Evolutionary conservation across 2,888 invertebrate species (phyloP), one percentile per base, ranked within the genome.

Genomic region (Priocnemis perturbator): DNA sequence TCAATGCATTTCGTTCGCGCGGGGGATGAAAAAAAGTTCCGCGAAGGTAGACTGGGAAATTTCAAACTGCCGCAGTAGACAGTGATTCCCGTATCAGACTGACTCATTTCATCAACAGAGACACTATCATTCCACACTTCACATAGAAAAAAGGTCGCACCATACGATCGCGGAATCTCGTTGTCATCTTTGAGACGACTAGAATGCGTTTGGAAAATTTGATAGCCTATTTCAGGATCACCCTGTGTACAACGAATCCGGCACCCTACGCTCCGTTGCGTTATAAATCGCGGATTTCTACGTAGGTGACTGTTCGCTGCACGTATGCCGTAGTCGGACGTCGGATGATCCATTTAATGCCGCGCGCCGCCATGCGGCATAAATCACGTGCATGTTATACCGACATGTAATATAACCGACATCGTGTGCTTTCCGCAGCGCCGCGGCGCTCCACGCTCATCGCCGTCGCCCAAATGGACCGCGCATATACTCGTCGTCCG

Each of bases 241-340:
- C 37, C 37, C 37, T 37, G 37, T 37, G 7, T 11, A 37, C 37
- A 37, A 37, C 37, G 37, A 37, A 11, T 37, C 1, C 53, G 23
- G 73, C 53, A 71, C 73, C 77, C 73, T 75, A 69, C 76, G 77
- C 71, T 72, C 75, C 62, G 73, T 65, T 71, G 74, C 71, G 79
- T 81, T 81, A 81, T 83, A 82, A 84, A 83, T 83, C 81, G 79
- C 79, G 74, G 76, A 81, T 82, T 83, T 83, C 77, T 77, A 78
- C 76, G 77, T 76, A 80, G 81, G 72, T 75, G 80, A 81, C 76
- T 73, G 77, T 70, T 67, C 74, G 73, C 72, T 69, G 79, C 77
- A 62, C 69, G 79, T 75, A 76, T 77, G 73, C 74, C 76, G 65
- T 77, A 76, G 71, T 79, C 77, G 74, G 77, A 75, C 77, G 77